A percentile compares a stretch with the other conserved stretches of the same genome.
phyloP scores from a whole-genome alignment of 1,140 invertebrate species.

The Temnothorax curvispinosus region DNA sequence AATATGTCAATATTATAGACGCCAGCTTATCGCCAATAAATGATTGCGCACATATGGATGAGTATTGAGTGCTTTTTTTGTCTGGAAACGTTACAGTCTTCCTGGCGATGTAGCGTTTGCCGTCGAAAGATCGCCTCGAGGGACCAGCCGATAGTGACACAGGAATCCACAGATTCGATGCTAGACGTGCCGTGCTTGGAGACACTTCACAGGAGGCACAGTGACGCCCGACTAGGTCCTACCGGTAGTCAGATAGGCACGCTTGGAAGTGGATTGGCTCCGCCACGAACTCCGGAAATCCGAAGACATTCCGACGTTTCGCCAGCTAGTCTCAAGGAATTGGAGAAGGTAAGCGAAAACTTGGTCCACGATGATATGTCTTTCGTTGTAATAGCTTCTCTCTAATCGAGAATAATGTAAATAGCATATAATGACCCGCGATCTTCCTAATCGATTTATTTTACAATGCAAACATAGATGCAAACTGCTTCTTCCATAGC shows the following conservation, averaged over 20 bases:
- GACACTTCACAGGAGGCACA: slow-evolving; percentile 91
- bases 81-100: slow-evolving; percentile 85
- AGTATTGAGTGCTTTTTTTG: slow-evolving; percentile 6
- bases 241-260: slow-evolving; percentile 82
- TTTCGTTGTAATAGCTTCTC: background rate
- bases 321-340: slow-evolving; percentile 92
- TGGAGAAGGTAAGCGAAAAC: slow-evolving; percentile 90
- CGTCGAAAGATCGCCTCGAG: slow-evolving; percentile 92
- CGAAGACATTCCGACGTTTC: slow-evolving; percentile 93
- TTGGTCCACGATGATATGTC: background rate
- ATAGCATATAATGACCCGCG: background rate
- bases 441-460: background rate
- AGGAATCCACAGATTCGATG: slow-evolving; percentile 92
- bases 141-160: slow-evolving; percentile 88
- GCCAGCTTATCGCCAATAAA: background rate
- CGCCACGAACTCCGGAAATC: slow-evolving; percentile 92
- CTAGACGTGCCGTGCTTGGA: slow-evolving; percentile 92
- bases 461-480: background rate
- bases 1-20: background rate
- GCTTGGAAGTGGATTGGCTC: slow-evolving; percentile 88
- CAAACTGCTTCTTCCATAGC: background rate
- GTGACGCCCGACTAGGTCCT: slow-evolving; percentile 90
- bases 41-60: background rate
- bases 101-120: slow-evolving; percentile 93
- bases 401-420: background rate